Base-by-base conservation (phyloP, 2,797 vertebrate genomes). In the Centroberyx gerrardi region DNA sequence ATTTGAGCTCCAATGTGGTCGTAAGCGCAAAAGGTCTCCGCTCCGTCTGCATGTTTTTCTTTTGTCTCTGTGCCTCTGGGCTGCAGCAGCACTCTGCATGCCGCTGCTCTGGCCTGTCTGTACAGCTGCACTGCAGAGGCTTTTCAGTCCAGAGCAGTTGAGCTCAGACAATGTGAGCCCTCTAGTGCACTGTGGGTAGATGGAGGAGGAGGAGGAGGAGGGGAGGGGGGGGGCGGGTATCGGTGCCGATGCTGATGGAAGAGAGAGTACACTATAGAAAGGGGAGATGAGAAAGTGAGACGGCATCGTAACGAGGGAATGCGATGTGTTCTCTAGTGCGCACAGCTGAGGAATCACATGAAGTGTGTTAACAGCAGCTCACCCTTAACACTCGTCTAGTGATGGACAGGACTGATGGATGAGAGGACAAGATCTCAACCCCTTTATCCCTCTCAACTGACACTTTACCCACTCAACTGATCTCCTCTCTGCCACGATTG, bases 81-180 rank as follows among this genome's bases (percentile, higher is more conserved):
- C 88, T 83, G 83, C 88, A 81, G 83, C 88, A 81, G 73, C 55
- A 63, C 27, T 89, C 90, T 88, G 88, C 51, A 28, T 61, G 68
- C 88, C 60, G 56, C 87, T 94, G 85, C 86, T 94, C 83, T 29
- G 72, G 84, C 88, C 93, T 88, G 84, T 89, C 93, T 88, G 88
- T 38, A 64, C 76, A 81, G 80, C 93, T 94, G 94, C 93, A 95
- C 93, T 95, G 95, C 95, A 91, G 94, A 91, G 89, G 74, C 68
- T 83, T 63, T 80, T 75, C 87, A 90, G 91, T 53, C 87, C 42
- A 22, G 68, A 89, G 48, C 28, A 92, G 80, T 67, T 0, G 83
- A 94, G 73, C 84, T 33, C 79, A 79, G 90, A 88, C 49, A 8
- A 0, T 1, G 42, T 38, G 70, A 62, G 66, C 40, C 28, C 3